phyloP scores from a whole-genome alignment of 2,888 invertebrate genomes.

The Agonum fuliginosum region DNA sequence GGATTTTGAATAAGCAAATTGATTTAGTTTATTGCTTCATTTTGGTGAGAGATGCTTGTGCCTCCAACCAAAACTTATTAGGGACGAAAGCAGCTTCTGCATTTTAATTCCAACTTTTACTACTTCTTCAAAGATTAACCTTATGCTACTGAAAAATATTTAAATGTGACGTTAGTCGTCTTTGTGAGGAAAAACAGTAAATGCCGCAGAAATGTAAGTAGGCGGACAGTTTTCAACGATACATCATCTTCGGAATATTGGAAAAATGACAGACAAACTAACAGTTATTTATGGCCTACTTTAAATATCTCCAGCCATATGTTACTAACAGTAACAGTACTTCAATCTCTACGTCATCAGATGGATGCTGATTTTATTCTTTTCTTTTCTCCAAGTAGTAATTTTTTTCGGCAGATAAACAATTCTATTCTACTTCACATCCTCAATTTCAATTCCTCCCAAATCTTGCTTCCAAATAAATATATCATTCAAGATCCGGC shows the following conservation, averaged over 20 bases:
- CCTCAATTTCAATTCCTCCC: conserved; percentile 29
- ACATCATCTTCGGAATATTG: conserved; percentile 46
- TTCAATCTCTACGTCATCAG: not conserved
- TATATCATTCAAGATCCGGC: conserved; percentile 18
- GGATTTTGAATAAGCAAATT: conserved; percentile 38
- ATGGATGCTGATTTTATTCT: not conserved
- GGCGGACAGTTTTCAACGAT: conserved; percentile 35
- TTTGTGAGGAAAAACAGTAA: conserved; percentile 9
- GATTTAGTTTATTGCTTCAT: conserved; percentile 33
- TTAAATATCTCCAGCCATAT: conserved; percentile 27
- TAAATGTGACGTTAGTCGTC: not conserved
- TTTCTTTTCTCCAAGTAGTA: conserved; percentile 18
- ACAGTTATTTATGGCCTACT: conserved; percentile 42
- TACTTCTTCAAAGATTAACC: not conserved
- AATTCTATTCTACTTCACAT: conserved; percentile 32
- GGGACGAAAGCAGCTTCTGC: not conserved
- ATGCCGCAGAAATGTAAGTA: conserved; percentile 41
- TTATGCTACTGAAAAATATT: not conserved
- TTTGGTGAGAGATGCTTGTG: not conserved
- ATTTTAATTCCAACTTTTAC: not conserved
- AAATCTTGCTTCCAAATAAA: conserved; percentile 29
- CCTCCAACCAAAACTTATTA: conserved; percentile 19
- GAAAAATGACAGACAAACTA: conserved; percentile 49
- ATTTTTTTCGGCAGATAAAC: conserved; percentile 24
- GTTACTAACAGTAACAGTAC: not conserved